Evolutionary conservation across 2,113 vertebrate genomes (phyloP), one percentile per base, ranked within the genome.

Genomic region (Amphilophus citrinellus): DNA sequence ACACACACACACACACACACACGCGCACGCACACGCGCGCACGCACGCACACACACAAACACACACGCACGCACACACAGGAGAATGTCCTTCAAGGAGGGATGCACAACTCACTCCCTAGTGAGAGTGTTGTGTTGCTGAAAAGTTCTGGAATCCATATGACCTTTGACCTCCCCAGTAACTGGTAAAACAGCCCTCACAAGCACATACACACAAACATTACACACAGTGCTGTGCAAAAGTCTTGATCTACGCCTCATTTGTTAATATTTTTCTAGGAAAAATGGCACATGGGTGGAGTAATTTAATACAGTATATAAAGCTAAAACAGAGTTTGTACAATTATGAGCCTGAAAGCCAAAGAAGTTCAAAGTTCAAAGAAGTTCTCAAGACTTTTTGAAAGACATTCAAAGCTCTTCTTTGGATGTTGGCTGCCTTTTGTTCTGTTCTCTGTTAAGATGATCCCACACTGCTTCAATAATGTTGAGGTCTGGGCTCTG

Each of bases 161-260:
- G 90, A 90, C 79, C 87, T 89, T 88, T 82, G 63, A 90, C 68
- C 62, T 87, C 50, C 27, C 27, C 30, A 35, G 27, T 87, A 63
- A 88, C 35, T 50, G 56, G 30, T 61, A 68, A 39, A 56, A 78
- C 10, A 73, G 24, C 32, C 53, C 60, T 63, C 39, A 44, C 15
- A 44, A 2, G 30, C 24, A 47, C 66, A 47, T 39, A 39, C 37
- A 59, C 75, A 68, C 62, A 83, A 68, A 56, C 20, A 22, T 35
- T 22, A 50, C 17, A 47, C 20, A 2, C 56, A 22, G 44, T 53
- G 17, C 44, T 53, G 44, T 53, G 24, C 66, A 53, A 53, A 73
- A 13, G 66, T 53, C 44, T 32, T 73, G 50, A 73, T 24, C 44
- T 27, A 53, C 66, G 17, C 66, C 30, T 73, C 44, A 20, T 13